Percentiles rank a stretch among this genome's conserved stretches.
Conservation (phyloP, 2,888 invertebrate species). For the Drosophila cognata region DNA sequence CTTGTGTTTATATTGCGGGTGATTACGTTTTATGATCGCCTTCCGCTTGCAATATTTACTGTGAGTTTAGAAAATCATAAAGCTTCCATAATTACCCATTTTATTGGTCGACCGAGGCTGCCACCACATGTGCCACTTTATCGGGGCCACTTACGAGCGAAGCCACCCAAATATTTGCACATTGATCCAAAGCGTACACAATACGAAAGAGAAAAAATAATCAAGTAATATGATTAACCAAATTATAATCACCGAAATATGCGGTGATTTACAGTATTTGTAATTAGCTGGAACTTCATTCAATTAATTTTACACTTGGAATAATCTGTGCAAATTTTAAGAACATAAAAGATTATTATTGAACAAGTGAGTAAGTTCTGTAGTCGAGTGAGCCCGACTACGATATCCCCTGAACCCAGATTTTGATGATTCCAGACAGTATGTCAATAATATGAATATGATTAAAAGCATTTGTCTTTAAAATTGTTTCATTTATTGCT, state of each 20-base stretch:
- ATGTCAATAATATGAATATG: no score
- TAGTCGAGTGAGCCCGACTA: not conserved
- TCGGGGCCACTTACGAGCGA: slow-evolving; percentile 22
- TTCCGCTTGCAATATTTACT: slow-evolving; percentile 75
- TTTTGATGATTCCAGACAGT: no score
- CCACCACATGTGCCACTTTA: slow-evolving; percentile 43
- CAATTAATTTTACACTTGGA: not conserved
- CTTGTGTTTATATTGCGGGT: slow-evolving; percentile 53
- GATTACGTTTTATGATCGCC: slow-evolving; percentile 71
- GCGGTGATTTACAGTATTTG: slow-evolving; percentile 20
- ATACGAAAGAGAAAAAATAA: not conserved
- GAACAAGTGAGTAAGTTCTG: not conserved
- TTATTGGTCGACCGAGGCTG: slow-evolving; percentile 32
- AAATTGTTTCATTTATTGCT: no score
- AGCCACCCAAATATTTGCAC: slow-evolving; percentile 48
- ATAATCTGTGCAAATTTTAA: not conserved
- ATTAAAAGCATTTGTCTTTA: no score
- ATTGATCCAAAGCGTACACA: slow-evolving; percentile 22
- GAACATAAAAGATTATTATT: not conserved
- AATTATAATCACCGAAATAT: slow-evolving; percentile 20
- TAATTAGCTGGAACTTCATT: not conserved
- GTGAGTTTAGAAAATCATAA: slow-evolving; percentile 68
- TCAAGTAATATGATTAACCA: slow-evolving; percentile 12
- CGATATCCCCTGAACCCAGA: not conserved
- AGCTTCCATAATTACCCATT: slow-evolving; percentile 64